These are phyloP conservation scores for Capromys pilorides DNA, from an alignment of 2,797 vertebrate species.

Conservation along the genomic window DNA sequence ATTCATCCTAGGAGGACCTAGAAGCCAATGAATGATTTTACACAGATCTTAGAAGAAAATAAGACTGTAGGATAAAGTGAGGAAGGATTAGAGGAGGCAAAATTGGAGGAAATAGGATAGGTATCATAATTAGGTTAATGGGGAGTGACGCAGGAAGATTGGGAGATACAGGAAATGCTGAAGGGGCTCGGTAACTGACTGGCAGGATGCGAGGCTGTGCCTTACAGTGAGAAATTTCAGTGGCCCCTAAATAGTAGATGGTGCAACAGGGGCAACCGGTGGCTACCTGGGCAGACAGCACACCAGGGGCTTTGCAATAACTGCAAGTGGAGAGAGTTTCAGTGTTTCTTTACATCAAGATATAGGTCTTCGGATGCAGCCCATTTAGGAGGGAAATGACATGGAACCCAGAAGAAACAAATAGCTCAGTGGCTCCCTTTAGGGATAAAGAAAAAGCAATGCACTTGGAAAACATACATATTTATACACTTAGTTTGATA, in stretches of 20 bases:
- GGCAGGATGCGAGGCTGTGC: neutral
- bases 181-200: neutral
- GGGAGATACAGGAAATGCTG: neutral
- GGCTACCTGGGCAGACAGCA: neutral
- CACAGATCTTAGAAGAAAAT: neutral
- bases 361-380: neutral
- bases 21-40: neutral
- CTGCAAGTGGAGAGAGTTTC: neutral
- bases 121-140: neutral
- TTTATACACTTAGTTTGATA: neutral
- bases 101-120: rapidly evolving
- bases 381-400: neutral
- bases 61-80: neutral
- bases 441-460: neutral
- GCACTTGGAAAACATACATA: neutral
- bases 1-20: neutral
- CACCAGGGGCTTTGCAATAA: neutral
- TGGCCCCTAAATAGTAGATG: neutral
- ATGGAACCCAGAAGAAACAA: neutral
- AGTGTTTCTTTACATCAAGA: neutral
- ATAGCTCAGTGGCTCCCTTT: neutral
- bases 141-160: neutral
- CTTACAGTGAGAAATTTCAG: neutral
- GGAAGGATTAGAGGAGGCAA: neutral
- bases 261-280: neutral